Base-by-base conservation (phyloP, 2,113 vertebrate genomes). In the Zosterops hypoxanthus region DNA sequence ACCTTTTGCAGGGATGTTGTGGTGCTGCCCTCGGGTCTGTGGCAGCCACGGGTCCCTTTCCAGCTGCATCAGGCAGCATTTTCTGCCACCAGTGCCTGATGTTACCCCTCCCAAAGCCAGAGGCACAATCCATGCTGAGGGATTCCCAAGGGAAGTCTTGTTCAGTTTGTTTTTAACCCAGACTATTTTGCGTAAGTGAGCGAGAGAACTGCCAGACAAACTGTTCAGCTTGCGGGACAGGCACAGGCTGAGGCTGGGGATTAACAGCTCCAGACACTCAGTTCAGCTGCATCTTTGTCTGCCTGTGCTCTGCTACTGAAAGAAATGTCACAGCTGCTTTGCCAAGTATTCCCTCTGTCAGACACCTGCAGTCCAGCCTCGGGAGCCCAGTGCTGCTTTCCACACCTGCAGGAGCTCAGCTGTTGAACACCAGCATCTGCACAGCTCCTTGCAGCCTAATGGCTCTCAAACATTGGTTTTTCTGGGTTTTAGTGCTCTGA, bases 41-140 rank as follows among this genome's bases (percentile, higher is more conserved):
- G 82, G 36, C 53, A 52, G 49, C 52, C 52, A 8, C 10, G 20
- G 1, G 2, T 77, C 28, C 63, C 26, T 19, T n/a, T 24, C 2
- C 84, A 84, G 72, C 41, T 47, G 49, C 14, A 9, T 2, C 77
- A 56, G 55, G 79, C 53, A 42, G 61, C 1, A 0, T 20, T 17
- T 41, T 34, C 11, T 3, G 36, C 4, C 83, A 4, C 29, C 49
- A 0, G 21, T 11, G 44, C 3, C 2, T 22, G 39, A 24, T 2
- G 2, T 53, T 12, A 3, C 20, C 34, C 56, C 24, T 79, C 73
- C 63, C 22, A 50, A 85, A 17, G 60, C 41, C 77, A 78, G 69
- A 89, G 89, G 68, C 85, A 29, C 89, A 84, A 50, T 81, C 88
- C 56, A 10, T 22, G 46, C 69, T 83, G 86, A 86, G 86, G 24